Base-by-base conservation (phyloP, 2,797 vertebrate species). In the Myotis pilosus region DNA sequence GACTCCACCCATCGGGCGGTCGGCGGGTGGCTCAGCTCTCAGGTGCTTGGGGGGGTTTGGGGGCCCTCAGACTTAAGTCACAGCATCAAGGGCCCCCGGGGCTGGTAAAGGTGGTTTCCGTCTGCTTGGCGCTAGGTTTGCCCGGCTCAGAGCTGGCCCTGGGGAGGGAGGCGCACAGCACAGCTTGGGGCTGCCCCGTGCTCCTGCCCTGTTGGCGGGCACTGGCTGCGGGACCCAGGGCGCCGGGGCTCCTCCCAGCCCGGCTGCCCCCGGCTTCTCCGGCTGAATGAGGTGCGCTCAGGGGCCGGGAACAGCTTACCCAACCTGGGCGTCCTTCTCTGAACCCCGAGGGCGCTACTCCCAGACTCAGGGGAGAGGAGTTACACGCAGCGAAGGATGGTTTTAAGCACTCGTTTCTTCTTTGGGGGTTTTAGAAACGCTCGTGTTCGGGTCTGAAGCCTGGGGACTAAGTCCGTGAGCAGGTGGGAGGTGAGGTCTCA, bases 221-320 rank as follows among this genome's bases (percentile, higher is more conserved):
- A 5, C 25, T 25, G 13, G 5, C 22, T 2, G 1, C 6, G 28
- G 87, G 30, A 62, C 15, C 25, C 1, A n/a, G 33, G 19, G 47
- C 74, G 17, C 47, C 57, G 22, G 38, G 76, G 55, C 38, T 38
- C 69, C 51, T 55, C 30, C 47, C 36, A 11, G 57, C 30, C 28
- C 5, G 51, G n/a, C 51, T 41, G 60, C n/a, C 49, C 62, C 64
- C 33, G 78, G 57, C 55, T 55, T 60, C n/a, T 91, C 75, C 12
- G 3, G 53, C 60, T 12, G 69, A 25, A 23, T 55, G 53, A 89
- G 74, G 30, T 38, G 38, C 89, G 25, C 41, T 84, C 72, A 49
- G 53, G 85, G 57, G 71, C 51, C 68, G 87, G 94, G 90, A 91
- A 84, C 69, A 75, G 66, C 44, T 78, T 55, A 78, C 11, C 86